These are phyloP conservation scores for Glaucomys volans DNA, from an alignment of 2,113 vertebrate species.

Conservation along the genomic window DNA sequence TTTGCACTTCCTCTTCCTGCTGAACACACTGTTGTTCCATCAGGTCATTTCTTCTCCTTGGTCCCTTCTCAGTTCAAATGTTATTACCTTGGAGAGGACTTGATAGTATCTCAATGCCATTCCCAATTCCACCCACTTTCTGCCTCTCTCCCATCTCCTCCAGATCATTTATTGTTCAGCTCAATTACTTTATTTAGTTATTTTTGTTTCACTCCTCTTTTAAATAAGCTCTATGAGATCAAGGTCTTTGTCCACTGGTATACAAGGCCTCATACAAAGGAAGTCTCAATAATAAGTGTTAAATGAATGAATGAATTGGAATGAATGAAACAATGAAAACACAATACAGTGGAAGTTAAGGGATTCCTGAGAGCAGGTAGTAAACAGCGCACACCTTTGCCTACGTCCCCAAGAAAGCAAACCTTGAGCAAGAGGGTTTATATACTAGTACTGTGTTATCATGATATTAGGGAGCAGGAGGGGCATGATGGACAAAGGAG, in stretches of 20 bases:
- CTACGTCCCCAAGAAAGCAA: not conserved
- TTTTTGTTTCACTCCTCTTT: not conserved
- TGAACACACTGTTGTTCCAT: not conserved
- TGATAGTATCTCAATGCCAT: not conserved
- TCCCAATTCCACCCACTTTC: not conserved
- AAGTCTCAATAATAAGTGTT: not conserved
- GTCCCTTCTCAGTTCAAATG: not conserved
- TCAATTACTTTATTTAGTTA: not conserved
- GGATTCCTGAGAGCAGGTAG: not conserved
- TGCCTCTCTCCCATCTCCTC: not conserved
- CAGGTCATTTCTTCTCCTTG: not conserved
- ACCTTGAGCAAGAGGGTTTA: not conserved
- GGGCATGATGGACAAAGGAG: not conserved
- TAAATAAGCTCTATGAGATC: not conserved
- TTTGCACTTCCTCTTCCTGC: not conserved
- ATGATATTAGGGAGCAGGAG: not conserved
- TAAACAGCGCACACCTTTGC: not conserved
- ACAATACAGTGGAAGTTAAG: not conserved
- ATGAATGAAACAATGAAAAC: not conserved
- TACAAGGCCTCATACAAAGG: not conserved
- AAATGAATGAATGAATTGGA: not conserved
- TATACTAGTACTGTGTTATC: not conserved
- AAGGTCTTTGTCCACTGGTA: not conserved
- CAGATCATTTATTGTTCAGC: not conserved
- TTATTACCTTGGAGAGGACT: not conserved